Conservation (phyloP, 2,797 vertebrate species). For the Tadarida brasiliensis region DNA sequence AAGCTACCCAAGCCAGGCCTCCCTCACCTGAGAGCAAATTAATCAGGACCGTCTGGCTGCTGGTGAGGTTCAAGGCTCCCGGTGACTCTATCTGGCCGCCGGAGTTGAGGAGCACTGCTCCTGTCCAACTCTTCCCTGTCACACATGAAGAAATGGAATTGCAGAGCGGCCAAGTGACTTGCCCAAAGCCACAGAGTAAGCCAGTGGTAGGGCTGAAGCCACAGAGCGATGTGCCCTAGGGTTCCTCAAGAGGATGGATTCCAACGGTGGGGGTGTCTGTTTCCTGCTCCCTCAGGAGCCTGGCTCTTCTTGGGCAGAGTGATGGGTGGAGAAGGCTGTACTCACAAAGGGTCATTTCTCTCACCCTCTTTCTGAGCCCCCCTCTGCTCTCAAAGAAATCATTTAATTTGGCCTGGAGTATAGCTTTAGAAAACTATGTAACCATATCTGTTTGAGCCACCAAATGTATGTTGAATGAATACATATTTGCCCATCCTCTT, state of each 20-base stretch:
- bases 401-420: neutral
- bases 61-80: neutral
- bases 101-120: neutral
- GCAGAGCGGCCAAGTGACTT: neutral
- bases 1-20: neutral
- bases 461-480: neutral
- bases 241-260: neutral
- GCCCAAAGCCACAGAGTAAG: neutral
- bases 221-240: neutral
- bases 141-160: neutral
- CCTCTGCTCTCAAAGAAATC: neutral
- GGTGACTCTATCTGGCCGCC: neutral
- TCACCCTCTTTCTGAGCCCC: neutral
- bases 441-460: neutral
- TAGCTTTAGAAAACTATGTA: neutral
- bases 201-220: neutral
- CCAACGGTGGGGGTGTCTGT: neutral
- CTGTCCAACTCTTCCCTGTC: neutral
- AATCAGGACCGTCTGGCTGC: neutral
- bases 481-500: neutral
- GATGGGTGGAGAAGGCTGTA: neutral
- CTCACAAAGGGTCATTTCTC: neutral
- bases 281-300: neutral
- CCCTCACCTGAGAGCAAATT: neutral
- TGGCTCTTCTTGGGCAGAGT: neutral